A percentile compares a stretch with the other conserved stretches of the same genome.
Evolutionary conservation across 2,113 vertebrate species (phyloP).

Genomic region (Amblyopsis rosae): DNA sequence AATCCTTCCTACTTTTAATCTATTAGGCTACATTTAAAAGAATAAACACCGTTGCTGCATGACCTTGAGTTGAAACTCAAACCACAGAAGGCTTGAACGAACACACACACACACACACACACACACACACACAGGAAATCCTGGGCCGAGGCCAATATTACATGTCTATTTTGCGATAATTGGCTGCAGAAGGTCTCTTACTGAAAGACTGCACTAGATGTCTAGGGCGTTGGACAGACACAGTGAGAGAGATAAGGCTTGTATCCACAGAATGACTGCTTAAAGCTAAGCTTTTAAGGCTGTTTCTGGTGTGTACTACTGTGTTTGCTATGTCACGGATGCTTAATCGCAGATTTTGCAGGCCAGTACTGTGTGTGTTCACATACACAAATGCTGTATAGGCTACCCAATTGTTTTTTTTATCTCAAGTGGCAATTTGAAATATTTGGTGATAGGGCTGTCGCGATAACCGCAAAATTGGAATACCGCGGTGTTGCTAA

Average conservation of each 20-base stretch:
- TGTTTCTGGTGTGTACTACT: background rate
- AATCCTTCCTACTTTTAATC: background rate
- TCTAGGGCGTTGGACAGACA: background rate
- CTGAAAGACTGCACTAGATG: too few species aligned
- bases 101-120: background rate
- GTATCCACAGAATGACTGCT: background rate
- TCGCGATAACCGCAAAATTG: too few species aligned
- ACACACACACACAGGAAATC: background rate
- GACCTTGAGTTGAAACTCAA: too few species aligned
- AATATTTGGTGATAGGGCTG: background rate
- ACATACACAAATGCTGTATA: background rate
- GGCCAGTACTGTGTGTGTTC: too few species aligned
- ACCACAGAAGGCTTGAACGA: background rate
- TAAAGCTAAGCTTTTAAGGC: background rate
- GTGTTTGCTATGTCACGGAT: background rate
- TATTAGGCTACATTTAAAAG: background rate
- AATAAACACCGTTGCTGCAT: background rate
- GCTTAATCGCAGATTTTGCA: background rate
- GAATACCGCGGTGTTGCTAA: too few species aligned
- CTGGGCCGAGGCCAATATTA: background rate
- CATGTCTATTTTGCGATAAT: too few species aligned
- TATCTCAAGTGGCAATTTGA: constrained; percentile 25
- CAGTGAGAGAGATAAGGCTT: too few species aligned
- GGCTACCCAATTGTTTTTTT: constrained; percentile 23
- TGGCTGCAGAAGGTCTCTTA: too few species aligned